A percentile compares a stretch with the other conserved stretches of the same genome.
Evolutionary conservation across 2,888 invertebrate genomes (phyloP).

Genomic region (Drosophila kuntzei): DNA sequence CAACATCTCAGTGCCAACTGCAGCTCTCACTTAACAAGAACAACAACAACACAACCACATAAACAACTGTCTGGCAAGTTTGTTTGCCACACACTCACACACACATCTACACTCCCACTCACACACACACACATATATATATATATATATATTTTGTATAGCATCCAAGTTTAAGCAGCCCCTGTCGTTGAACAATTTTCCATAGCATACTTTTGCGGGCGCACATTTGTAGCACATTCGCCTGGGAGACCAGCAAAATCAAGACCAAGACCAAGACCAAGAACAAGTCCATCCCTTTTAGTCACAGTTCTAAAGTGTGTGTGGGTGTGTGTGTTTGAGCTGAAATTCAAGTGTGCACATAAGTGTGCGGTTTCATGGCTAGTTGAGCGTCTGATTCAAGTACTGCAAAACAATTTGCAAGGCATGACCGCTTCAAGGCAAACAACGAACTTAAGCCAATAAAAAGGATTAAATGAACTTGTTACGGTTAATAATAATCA

Average conservation of each 20-base stretch:
- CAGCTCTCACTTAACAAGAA: constrained; percentile 17
- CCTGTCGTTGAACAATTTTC: constrained; percentile 42
- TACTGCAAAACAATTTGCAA: constrained; percentile 46
- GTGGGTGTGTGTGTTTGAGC: constrained; percentile 14
- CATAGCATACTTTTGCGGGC: constrained; percentile 70
- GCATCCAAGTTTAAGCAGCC: constrained; percentile 41
- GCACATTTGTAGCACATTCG: constrained; percentile 75
- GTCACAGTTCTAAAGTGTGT: not conserved
- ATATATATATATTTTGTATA: not conserved
- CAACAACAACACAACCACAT: constrained; percentile 9
- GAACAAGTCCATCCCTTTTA: constrained; percentile 25
- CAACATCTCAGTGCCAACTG: constrained; percentile 24
- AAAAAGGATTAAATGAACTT: constrained; percentile 20
- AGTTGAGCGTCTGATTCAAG: constrained; percentile 59
- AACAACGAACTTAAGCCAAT: constrained; percentile 16
- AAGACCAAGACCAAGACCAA: constrained; percentile 23
- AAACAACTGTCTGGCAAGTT: constrained; percentile 37
- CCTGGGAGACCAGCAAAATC: constrained; percentile 69
- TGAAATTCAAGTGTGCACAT: constrained; percentile 60
- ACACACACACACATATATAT: not conserved
- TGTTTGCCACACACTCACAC: constrained; percentile 18
- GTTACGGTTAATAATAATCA: constrained; percentile 3
- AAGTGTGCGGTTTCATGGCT: constrained; percentile 72
- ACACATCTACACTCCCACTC: not conserved
- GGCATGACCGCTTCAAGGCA: constrained; percentile 41